Percentiles rank a stretch among this genome's conserved stretches.
phyloP scores from a whole-genome alignment of 2,113 vertebrate genomes.

The Phainopepla nitens region DNA sequence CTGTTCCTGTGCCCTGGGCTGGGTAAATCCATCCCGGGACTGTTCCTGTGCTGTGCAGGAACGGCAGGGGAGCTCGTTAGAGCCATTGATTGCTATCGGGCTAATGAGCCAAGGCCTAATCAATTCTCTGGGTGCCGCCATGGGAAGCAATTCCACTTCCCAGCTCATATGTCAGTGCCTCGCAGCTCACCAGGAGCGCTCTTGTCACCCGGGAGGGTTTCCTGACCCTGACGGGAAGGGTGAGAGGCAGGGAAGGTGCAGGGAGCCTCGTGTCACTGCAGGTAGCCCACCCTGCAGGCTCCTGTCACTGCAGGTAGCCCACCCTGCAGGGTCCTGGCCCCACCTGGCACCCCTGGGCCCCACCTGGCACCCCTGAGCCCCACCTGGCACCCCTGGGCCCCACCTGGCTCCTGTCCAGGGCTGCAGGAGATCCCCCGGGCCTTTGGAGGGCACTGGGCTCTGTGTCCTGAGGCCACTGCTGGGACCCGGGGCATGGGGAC shows the following conservation, averaged over 20 bases:
- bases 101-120: slow-evolving; percentile 27
- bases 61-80: neutral
- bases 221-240: neutral
- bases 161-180: neutral
- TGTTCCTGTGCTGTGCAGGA: neutral
- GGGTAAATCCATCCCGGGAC: neutral
- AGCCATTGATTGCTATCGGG: slow-evolving; percentile 20
- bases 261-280: no score
- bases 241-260: neutral
- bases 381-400: no score
- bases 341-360: no score
- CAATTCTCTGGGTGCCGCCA: neutral
- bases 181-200: neutral
- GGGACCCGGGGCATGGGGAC: no score
- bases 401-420: accelerated
- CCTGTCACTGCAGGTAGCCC: no score
- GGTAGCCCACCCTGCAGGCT: no score
- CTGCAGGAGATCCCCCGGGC: neutral
- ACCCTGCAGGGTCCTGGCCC: no score
- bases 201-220: neutral
- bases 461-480: neutral
- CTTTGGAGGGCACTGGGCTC: neutral
- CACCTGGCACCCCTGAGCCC: no score
- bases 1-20: neutral
- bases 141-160: neutral